Conservation (phyloP, 2,888 invertebrate genomes). For the Nomada fucata region DNA sequence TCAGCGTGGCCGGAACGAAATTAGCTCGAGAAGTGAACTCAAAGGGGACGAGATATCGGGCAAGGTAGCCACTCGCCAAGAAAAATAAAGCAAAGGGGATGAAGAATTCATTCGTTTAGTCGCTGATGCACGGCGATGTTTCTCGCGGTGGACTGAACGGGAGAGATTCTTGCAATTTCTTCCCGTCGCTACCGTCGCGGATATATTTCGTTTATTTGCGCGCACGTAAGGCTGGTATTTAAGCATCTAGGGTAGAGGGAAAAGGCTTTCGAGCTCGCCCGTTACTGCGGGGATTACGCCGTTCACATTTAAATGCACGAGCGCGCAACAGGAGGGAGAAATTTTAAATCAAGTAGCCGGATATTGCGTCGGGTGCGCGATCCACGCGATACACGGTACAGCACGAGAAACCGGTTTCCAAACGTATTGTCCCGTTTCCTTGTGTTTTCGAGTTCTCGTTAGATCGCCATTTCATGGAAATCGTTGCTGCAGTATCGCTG, state of each 20-base stretch:
- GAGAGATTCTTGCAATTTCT: background rate
- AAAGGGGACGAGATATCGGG: background rate
- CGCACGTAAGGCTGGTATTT: constrained; percentile 26
- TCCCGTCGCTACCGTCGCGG: no score
- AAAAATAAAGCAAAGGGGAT: background rate
- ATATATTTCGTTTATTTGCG: constrained; percentile 25
- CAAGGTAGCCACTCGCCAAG: background rate
- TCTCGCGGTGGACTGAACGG: background rate
- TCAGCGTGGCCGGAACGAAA: no score
- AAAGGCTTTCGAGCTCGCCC: background rate
- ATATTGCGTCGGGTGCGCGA: constrained; percentile 32
- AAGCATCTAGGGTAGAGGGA: constrained; percentile 14
- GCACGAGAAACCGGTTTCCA: constrained; percentile 22
- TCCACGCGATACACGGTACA: constrained; percentile 20
- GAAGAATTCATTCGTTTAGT: background rate
- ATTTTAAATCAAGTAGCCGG: constrained; percentile 46
- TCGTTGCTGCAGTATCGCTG: background rate
- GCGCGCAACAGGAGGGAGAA: constrained; percentile 41
- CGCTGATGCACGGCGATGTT: background rate
- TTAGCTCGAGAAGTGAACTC: background rate
- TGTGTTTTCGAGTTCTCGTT: background rate
- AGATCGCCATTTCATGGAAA: background rate
- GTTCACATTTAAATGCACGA: constrained; percentile 44
- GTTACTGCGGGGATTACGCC: constrained; percentile 38
- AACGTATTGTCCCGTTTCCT: constrained; percentile 8